Base-by-base conservation (phyloP, 2,888 invertebrate genomes). In the Hesperia comma region DNA sequence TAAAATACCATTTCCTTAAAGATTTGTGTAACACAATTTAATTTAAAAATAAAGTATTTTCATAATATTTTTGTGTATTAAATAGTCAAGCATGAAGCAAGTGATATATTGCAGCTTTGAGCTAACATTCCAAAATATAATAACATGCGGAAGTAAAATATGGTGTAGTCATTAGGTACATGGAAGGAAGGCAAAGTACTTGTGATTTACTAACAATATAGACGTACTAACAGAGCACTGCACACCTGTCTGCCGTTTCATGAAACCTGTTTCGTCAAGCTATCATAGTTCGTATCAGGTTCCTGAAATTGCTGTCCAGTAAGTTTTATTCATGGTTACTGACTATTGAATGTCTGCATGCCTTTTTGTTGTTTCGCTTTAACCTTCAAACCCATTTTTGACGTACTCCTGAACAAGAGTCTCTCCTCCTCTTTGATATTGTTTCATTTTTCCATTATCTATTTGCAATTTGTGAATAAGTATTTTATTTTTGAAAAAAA, bases 181-280 rank as follows among this genome's bases (percentile, higher is more conserved):
- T 17, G 37, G 37, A 46, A 37, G 53, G 43, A 32, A 32, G 43
- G 54, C 54, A 40, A 54, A 32, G 4, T 32, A 57, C 58, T 41
- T 19, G 43, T 33, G 43, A 54, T 73, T 76, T 78, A 83, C 80
- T 87, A 86, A 87, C 81, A 79, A 76, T 69, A 76, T 74, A 75
- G 80, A 76, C 76, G 77, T 72, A 90, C 90, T 91, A 90, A 91
- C 92, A 93, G 93, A 91, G 69, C 90, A 93, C 87, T 93, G 93
- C 83, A 92, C 93, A 64, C 93, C 93, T 46, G 92, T 93, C 70
- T 93, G 93, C 86, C 93, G 93, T 73, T 93, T 93, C 82, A 93
- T 93, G 93, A 93, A 91, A 86, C 88, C 90, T 33, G 85, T 89
- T 69, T 73, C 88, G 51, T 77, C 89, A 72, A 78, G 80, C 78